Evolutionary conservation across 2,888 invertebrate species (phyloP).

Genomic region (Ochropleura leucogaster): DNA sequence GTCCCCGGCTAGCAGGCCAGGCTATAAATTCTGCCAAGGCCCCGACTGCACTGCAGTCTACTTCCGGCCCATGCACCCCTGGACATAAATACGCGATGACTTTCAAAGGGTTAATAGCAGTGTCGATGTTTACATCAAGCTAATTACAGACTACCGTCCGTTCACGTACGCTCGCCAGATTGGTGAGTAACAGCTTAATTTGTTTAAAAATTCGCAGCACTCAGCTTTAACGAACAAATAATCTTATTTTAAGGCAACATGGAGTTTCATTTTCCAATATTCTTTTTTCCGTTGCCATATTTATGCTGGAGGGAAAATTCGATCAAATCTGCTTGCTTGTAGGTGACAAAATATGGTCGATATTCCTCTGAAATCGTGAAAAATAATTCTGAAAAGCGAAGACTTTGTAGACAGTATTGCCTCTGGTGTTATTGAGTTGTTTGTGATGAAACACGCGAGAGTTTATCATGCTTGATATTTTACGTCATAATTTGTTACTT

Average conservation of each 20-base stretch:
- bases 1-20: conserved; percentile 73
- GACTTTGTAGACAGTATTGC: not conserved
- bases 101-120: conserved; percentile 63
- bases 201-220: conserved; percentile 42
- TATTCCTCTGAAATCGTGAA: conserved; percentile 9
- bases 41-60: conserved; percentile 80
- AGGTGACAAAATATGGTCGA: conserved; percentile 16
- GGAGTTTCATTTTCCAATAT: conserved; percentile 45
- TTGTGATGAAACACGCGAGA: not conserved
- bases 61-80: conserved; percentile 77
- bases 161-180: conserved; percentile 2
- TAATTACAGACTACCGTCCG: conserved; percentile 23
- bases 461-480: not conserved
- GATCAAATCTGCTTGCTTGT: conserved; percentile 22
- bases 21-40: conserved; percentile 80
- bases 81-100: conserved; percentile 79
- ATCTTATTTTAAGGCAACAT: conserved; percentile 43
- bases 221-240: conserved; percentile 38
- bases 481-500: not conserved
- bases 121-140: conserved; percentile 53
- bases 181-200: conserved; percentile 25
- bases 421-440: not conserved
- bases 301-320: conserved; percentile 24
- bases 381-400: not conserved
- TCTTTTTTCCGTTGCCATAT: conserved; percentile 40